phyloP scores from a whole-genome alignment of 2,888 invertebrate genomes.

The Lamellibrachia columna region DNA sequence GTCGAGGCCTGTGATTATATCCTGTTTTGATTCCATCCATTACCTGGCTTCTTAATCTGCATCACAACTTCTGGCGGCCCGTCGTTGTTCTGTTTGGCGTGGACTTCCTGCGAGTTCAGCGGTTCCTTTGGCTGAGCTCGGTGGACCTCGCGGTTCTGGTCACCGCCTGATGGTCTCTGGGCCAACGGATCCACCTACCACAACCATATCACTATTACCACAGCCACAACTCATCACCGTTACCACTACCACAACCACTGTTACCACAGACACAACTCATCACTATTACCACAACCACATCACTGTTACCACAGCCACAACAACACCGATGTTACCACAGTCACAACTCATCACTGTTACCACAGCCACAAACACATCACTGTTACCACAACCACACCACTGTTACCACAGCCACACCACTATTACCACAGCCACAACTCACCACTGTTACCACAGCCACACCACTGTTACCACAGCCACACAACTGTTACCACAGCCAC shows the following conservation, averaged over 20 bases:
- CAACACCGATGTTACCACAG: too few relatives aligned
- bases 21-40: not conserved
- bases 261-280: too few relatives aligned
- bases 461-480: too few relatives aligned
- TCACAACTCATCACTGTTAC: too few relatives aligned
- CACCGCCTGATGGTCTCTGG: not conserved
- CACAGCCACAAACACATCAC: too few relatives aligned
- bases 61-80: not conserved
- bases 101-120: not conserved
- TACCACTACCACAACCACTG: too few relatives aligned
- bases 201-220: not conserved
- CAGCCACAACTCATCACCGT: too few relatives aligned
- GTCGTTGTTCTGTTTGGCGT: not conserved
- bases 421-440: not conserved
- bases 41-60: slow-evolving; percentile 11
- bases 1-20: too few relatives aligned
- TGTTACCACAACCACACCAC: not conserved
- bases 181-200: slow-evolving; percentile 10
- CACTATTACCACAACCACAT: not conserved
- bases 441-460: too few relatives aligned
- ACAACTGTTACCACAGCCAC: not conserved
- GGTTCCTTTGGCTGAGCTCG: not conserved
- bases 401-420: not conserved
- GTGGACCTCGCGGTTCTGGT: not conserved
- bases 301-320: not conserved